Conservation (phyloP, 2,888 invertebrate species). For the Drosophila kanekoi region DNA sequence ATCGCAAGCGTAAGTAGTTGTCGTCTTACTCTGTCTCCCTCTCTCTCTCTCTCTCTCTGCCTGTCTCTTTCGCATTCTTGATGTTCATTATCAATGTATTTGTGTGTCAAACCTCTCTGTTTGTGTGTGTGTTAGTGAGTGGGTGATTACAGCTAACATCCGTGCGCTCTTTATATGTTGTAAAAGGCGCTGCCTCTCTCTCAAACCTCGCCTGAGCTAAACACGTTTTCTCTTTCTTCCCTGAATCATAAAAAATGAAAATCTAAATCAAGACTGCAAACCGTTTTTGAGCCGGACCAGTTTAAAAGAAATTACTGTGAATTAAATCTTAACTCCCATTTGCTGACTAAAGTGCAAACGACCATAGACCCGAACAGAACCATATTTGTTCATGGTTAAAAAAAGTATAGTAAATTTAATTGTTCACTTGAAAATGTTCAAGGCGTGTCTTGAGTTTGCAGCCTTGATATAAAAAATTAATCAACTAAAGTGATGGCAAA, state of each 20-base stretch:
- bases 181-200: conserved; percentile 17
- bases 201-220: conserved; percentile 23
- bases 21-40: conserved; percentile 24
- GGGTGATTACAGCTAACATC: conserved; percentile 15
- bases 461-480: no score
- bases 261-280: not conserved
- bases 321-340: no score
- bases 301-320: no score
- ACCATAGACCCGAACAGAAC: no score
- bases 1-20: conserved; percentile 83
- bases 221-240: conserved; percentile 2
- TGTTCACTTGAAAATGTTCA: no score
- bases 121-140: conserved; percentile 21
- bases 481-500: no score
- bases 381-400: no score
- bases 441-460: no score
- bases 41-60: conserved; percentile 29
- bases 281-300: no score
- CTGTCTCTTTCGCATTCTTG: conserved; percentile 18
- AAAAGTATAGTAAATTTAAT: no score
- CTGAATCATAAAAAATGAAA: not conserved
- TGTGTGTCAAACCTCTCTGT: conserved; percentile 41
- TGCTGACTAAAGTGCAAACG: no score
- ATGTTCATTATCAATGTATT: conserved; percentile 55
- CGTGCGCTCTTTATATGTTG: conserved; percentile 20